Conservation (phyloP, 2,888 invertebrate species). For the Erebia palarica region DNA sequence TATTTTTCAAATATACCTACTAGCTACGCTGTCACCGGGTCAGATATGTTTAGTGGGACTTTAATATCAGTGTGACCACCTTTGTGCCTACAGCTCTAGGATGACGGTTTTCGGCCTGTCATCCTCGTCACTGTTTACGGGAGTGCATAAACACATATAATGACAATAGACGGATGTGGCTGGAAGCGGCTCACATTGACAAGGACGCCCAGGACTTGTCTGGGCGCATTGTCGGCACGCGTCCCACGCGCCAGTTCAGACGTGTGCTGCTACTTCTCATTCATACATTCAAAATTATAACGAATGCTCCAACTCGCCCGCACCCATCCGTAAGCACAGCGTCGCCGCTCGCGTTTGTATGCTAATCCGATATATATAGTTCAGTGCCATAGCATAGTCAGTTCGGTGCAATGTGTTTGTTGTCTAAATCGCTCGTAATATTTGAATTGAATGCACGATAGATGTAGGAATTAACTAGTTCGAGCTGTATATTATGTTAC, state of each 20-base stretch:
- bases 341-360: conserved; percentile 78
- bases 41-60: too few species aligned
- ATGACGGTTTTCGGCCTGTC: conserved; percentile 53
- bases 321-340: conserved; percentile 71
- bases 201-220: conserved; percentile 82
- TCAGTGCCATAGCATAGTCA: conserved; percentile 77
- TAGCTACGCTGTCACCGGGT: too few species aligned
- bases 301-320: conserved; percentile 74
- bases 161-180: conserved; percentile 82
- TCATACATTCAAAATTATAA: conserved; percentile 82
- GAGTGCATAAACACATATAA: conserved; percentile 77
- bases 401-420: conserved; percentile 73
- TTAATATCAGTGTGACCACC: neutral
- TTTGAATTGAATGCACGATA: conserved; percentile 81
- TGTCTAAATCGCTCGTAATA: conserved; percentile 79
- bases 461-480: conserved; percentile 79
- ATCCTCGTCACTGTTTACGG: conserved; percentile 69
- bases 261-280: conserved; percentile 75
- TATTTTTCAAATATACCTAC: too few species aligned
- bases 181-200: conserved; percentile 82
- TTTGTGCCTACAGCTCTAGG: conserved; percentile 2
- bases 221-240: conserved; percentile 75
- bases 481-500: conserved; percentile 60
- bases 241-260: conserved; percentile 71
- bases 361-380: conserved; percentile 66